Percentiles rank a stretch among this genome's conserved stretches.
phyloP scores from a whole-genome alignment of 1,140 invertebrate genomes.

The Cylas formicarius region DNA sequence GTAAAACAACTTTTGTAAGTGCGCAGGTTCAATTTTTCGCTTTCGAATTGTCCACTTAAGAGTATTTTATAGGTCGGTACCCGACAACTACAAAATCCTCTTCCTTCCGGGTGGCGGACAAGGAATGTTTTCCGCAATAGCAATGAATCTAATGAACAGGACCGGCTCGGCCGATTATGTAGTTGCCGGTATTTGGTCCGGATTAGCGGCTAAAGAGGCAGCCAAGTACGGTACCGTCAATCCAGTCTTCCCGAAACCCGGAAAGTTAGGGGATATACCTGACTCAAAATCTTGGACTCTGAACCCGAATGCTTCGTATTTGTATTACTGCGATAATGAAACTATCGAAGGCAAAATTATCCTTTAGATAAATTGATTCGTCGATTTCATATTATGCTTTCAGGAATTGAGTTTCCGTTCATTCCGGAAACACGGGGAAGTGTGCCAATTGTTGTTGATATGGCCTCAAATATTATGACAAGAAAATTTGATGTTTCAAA shows the following conservation, averaged over 20 bases:
- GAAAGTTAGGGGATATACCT: constrained; percentile 64
- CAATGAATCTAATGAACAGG: constrained; percentile 79
- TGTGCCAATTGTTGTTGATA: constrained; percentile 87
- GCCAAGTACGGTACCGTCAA: constrained; percentile 89
- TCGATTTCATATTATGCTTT: constrained; percentile 1
- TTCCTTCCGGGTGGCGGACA: constrained; percentile 94
- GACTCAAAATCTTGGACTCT: constrained; percentile 71
- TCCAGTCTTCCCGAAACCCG: constrained; percentile 66
- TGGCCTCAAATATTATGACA: constrained; percentile 95
- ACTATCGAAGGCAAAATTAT: constrained; percentile 80
- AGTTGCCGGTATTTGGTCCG: constrained; percentile 83
- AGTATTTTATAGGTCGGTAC: constrained; percentile 65
- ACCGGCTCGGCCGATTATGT: constrained; percentile 77
- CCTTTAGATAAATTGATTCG: neutral
- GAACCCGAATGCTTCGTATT: constrained; percentile 86
- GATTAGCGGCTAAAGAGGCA: constrained; percentile 91
- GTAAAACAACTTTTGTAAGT: constrained; percentile 69
- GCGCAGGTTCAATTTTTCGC: neutral
- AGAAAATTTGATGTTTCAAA: constrained; percentile 82
- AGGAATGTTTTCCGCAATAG: constrained; percentile 88
- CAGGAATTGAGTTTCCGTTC: constrained; percentile 66
- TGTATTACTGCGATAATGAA: constrained; percentile 96
- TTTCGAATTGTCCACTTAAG: constrained; percentile 1
- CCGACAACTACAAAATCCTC: constrained; percentile 86
- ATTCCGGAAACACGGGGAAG: constrained; percentile 71